Base-by-base conservation (phyloP, 2,113 vertebrate genomes). In the Pollimyrus isidori region DNA sequence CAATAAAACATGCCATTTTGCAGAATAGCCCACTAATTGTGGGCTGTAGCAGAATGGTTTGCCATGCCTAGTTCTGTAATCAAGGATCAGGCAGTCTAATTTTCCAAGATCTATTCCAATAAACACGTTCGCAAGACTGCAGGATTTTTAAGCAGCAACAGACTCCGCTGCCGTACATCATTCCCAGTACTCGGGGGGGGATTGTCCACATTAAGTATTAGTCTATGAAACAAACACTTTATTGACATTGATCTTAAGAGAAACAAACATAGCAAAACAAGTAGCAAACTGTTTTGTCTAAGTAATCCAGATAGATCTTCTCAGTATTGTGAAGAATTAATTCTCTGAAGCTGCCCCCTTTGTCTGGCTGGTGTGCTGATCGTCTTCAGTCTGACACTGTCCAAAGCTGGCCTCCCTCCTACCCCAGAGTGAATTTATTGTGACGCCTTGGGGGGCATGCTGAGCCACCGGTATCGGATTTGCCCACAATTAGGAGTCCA, bases 81-180 rank as follows among this genome's bases (percentile, higher is more conserved):
- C 90, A 91, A 92, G 94, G 92, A 91, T 93, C 90, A 92, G 87
- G 88, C 89, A 89, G 86, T 89, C 91, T 92, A 88, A 90, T 89
- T 94, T 95, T 95, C 94, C 93, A 91, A 93, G 90, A 93, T 88
- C 91, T 92, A 91, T 91, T 93, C 93, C 94, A 95, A 94, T 95
- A 95, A 95, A 95, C 95, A 95, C 93, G 94, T 94, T 91, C 90
- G 91, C 90, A 58, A 94, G 92, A 93, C 93, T 93, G 92, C 92
- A 91, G 91, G 90, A 91, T 93, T 93, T 62, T 92, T 93, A 88
- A 92, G 86, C 80, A 93, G 90, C 91, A 93, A 88, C 91, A 92
- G 93, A 93, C 89, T 65, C 83, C 91, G 90, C 21, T 86, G 50
- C 39, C 62, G 89, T 90, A 92, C 87, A 50, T 49, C 90, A 91